A percentile compares a stretch with the other conserved stretches of the same genome.
These are phyloP conservation scores for Lasioglossum malachurum DNA, from an alignment of 2,888 invertebrate species.

Conservation along the genomic window DNA sequence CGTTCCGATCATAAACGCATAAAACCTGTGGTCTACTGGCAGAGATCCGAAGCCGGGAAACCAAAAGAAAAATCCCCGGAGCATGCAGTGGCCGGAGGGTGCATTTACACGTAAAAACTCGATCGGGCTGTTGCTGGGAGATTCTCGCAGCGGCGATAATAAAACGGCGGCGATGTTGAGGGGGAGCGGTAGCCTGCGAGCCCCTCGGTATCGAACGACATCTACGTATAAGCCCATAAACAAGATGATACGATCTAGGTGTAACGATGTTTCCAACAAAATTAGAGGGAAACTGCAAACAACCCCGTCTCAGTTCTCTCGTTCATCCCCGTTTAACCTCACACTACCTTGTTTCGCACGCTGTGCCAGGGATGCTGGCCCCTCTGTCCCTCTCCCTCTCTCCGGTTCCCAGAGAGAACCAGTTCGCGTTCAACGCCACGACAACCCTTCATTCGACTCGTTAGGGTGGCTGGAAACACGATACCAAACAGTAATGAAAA, in stretches of 20 bases:
- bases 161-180: constrained; percentile 64
- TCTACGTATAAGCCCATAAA: constrained; percentile 79
- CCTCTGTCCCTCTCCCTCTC: constrained; percentile 16
- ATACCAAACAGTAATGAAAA: constrained; percentile 81
- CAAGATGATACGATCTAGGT: constrained; percentile 81
- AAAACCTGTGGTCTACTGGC: neutral
- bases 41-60: neutral
- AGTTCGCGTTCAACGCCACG: constrained; percentile 70
- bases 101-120: constrained; percentile 31
- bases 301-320: constrained; percentile 78
- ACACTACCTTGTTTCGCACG: constrained; percentile 43
- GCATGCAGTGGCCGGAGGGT: neutral
- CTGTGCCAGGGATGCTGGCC: constrained; percentile 29
- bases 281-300: constrained; percentile 83
- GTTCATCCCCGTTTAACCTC: constrained; percentile 78
- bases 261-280: constrained; percentile 82
- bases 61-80: neutral
- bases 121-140: constrained; percentile 18
- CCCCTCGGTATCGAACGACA: constrained; percentile 67
- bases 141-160: constrained; percentile 61
- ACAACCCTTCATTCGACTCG: constrained; percentile 82
- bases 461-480: constrained; percentile 80
- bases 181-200: neutral
- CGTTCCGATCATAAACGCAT: constrained; percentile 6
- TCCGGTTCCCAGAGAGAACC: constrained; percentile 20